These are phyloP conservation scores for Spinibarbus caldwelli DNA, from an alignment of 2,797 vertebrate genomes.

Conservation along the genomic window DNA sequence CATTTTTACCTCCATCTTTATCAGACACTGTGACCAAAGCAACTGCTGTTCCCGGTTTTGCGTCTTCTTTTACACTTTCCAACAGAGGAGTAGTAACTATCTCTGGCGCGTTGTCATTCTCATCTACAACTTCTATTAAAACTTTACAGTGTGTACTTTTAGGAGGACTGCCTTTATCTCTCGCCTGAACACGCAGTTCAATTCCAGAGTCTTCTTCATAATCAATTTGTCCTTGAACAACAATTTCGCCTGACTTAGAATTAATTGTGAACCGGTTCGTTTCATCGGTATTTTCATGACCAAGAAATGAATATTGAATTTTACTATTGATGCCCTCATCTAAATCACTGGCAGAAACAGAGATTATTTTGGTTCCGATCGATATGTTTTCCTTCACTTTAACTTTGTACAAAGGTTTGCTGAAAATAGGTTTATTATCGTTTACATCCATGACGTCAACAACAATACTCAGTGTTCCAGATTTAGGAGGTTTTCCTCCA, in stretches of 20 bases:
- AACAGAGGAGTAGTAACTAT: conserved; percentile 73
- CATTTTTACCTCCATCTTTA: conserved; percentile 78
- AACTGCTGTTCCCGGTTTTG: conserved; percentile 71
- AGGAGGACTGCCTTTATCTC: conserved; percentile 61
- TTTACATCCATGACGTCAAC: conserved; percentile 79
- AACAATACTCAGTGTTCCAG: conserved; percentile 71
- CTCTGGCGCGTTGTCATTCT: conserved; percentile 77
- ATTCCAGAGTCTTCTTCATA: conserved; percentile 77
- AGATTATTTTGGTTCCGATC: conserved; percentile 58
- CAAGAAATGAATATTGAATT: conserved; percentile 67
- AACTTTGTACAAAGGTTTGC: conserved; percentile 73
- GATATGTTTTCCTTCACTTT: conserved; percentile 73
- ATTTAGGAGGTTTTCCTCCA: conserved; percentile 76
- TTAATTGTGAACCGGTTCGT: conserved; percentile 65
- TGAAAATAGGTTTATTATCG: conserved; percentile 79
- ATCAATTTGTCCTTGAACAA: conserved; percentile 74
- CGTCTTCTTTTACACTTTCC: conserved; percentile 77
- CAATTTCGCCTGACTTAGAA: conserved; percentile 77
- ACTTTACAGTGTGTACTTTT: conserved; percentile 71
- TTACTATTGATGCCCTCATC: conserved; percentile 72
- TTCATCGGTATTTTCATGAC: conserved; percentile 59
- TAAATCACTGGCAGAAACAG: conserved; percentile 71
- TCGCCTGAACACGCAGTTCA: conserved; percentile 78
- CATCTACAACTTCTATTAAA: conserved; percentile 72
- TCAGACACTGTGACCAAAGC: conserved; percentile 81